Percentiles rank a stretch among this genome's conserved stretches.
Conservation (phyloP, 2,797 vertebrate genomes). For the Petrocephalus schoutedeni region DNA sequence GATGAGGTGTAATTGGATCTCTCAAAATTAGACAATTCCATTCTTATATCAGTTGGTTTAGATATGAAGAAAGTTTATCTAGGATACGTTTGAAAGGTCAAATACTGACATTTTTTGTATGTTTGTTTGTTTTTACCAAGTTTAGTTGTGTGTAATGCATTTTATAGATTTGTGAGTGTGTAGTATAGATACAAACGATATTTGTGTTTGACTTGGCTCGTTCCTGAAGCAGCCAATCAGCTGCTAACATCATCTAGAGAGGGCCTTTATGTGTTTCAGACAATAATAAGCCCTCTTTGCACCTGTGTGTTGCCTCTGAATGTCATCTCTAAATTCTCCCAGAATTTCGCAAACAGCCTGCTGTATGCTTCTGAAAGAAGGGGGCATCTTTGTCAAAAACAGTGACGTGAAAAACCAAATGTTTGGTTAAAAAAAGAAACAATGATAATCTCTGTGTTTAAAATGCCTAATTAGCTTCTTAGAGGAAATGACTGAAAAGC, state of each 20-base stretch:
- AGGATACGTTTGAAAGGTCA: neutral
- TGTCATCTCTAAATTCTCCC: neutral
- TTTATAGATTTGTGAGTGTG: neutral
- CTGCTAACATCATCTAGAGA: neutral
- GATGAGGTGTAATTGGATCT: conserved; percentile 56
- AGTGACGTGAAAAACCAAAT: neutral
- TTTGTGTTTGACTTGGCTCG: neutral
- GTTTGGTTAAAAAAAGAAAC: neutral
- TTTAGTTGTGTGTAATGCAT: neutral
- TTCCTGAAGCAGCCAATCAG: neutral
- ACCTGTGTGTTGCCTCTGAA: neutral
- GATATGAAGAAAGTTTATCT: conserved; percentile 40
- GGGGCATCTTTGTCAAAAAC: neutral
- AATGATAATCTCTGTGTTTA: neutral
- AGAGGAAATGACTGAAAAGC: neutral
- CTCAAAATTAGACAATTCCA: conserved; percentile 54
- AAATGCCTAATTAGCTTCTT: neutral
- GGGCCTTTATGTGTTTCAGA: neutral
- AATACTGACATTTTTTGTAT: neutral
- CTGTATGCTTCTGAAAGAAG: neutral
- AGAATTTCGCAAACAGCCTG: neutral
- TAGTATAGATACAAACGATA: neutral
- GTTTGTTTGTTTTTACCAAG: neutral
- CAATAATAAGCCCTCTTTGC: neutral
- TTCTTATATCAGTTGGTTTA: conserved; percentile 55